Percentiles rank a stretch among this genome's conserved stretches.
These are phyloP conservation scores for Lindbergichthys nudifrons DNA, from an alignment of 2,797 vertebrate genomes.

Conservation along the genomic window DNA sequence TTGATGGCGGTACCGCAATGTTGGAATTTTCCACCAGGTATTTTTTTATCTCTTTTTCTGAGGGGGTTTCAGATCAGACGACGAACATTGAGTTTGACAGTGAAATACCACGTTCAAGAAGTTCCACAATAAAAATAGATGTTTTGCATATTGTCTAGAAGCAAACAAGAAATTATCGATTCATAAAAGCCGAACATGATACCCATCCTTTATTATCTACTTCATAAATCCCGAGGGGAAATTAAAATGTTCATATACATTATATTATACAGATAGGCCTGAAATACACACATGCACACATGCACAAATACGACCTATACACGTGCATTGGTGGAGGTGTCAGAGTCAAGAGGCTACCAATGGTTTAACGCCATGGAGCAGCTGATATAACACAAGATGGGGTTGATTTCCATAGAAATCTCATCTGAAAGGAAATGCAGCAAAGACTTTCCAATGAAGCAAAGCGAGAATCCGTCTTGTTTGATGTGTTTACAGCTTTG, in stretches of 20 bases:
- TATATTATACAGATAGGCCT: too few relatives aligned
- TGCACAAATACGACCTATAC: too few relatives aligned
- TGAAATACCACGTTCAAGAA: neutral
- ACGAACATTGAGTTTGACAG: constrained; percentile 6
- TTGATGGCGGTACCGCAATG: constrained; percentile 20
- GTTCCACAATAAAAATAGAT: neutral
- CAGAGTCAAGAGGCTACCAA: too few relatives aligned
- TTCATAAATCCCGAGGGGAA: too few relatives aligned
- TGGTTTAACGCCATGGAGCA: too few relatives aligned
- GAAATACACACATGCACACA: too few relatives aligned
- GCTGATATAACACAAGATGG: neutral
- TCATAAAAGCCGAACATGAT: too few relatives aligned
- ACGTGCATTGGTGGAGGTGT: too few relatives aligned
- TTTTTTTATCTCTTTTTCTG: constrained; percentile 7
- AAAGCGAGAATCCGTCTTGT: neutral
- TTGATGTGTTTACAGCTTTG: constrained; percentile 19
- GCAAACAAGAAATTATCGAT: neutral
- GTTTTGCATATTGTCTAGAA: neutral
- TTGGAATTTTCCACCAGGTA: constrained; percentile 29
- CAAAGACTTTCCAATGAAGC: neutral
- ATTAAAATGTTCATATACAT: too few relatives aligned
- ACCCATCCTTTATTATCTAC: too few relatives aligned
- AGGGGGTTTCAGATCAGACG: constrained; percentile 8
- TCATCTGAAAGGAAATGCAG: neutral
- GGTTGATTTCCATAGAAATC: neutral